phyloP scores from a whole-genome alignment of 2,888 invertebrate genomes.

The Apodemia zela region DNA sequence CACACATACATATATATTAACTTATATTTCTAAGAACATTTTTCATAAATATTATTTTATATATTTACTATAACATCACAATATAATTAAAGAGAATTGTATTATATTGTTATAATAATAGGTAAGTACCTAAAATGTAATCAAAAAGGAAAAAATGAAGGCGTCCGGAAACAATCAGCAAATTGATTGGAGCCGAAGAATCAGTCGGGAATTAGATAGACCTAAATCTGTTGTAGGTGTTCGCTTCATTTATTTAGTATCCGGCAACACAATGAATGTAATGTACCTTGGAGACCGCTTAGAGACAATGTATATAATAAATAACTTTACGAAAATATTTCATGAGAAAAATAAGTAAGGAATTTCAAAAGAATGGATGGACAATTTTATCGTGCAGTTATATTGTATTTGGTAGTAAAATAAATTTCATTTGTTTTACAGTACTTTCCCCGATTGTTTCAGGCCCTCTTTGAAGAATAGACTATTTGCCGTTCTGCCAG shows the following conservation, averaged over 20 bases:
- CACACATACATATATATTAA: no score
- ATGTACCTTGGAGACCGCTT: not conserved
- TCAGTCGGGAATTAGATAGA: not conserved
- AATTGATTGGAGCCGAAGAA: conserved; percentile 7
- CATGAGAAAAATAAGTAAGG: not conserved
- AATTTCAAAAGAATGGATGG: not conserved
- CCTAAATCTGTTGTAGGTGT: conserved; percentile 1
- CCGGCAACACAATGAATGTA: not conserved
- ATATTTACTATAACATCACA: no score
- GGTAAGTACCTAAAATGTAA: not conserved
- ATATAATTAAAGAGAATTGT: no score
- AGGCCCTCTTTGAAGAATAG: no score
- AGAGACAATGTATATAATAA: not conserved
- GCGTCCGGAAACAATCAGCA: conserved; percentile 7
- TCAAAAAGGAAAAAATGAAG: not conserved
- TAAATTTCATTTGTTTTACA: no score
- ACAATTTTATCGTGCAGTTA: no score
- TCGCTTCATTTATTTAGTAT: conserved; percentile 13
- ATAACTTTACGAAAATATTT: not conserved
- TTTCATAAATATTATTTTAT: no score
- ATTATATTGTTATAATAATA: not conserved
- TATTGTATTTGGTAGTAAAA: no score
- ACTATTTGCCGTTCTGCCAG: no score
- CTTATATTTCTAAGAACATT: no score
- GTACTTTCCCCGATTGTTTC: no score